Evolutionary conservation across 2,888 invertebrate genomes (phyloP).

Genomic region (Alloscopus bannaensis): DNA sequence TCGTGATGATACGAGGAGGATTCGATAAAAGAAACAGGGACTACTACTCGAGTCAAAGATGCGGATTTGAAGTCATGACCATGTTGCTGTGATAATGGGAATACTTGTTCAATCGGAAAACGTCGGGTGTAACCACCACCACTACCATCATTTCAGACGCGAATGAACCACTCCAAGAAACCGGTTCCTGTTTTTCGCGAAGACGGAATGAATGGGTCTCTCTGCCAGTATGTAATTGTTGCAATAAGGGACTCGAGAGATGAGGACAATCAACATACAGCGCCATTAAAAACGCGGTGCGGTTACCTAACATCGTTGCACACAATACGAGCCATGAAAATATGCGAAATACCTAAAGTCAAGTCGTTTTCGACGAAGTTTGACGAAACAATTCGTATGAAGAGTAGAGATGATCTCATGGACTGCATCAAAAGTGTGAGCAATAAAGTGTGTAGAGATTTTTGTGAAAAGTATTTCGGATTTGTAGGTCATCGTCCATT

Average conservation of each 20-base stretch:
- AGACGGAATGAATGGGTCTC: slow-evolving; percentile 24
- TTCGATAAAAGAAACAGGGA: not conserved
- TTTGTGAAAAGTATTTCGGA: slow-evolving; percentile 42
- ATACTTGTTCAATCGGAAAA: slow-evolving; percentile 25
- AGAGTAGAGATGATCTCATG: slow-evolving; percentile 2
- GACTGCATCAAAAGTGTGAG: no score
- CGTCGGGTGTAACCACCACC: slow-evolving; percentile 43
- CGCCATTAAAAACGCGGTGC: not conserved
- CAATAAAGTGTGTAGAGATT: not conserved
- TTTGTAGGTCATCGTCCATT: slow-evolving; percentile 53
- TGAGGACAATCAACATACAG: no score
- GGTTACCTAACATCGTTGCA: slow-evolving; percentile 23
- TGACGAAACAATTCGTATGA: not conserved
- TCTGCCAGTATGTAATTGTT: not conserved
- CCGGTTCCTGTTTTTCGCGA: slow-evolving; percentile 29
- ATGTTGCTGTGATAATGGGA: slow-evolving; percentile 2
- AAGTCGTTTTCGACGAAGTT: no score
- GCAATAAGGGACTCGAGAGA: no score
- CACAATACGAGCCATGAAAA: not conserved
- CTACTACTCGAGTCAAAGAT: slow-evolving; percentile 22
- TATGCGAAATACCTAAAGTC: no score
- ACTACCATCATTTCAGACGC: not conserved
- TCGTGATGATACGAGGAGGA: slow-evolving; percentile 7
- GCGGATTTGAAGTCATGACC: slow-evolving; percentile 44
- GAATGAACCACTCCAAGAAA: slow-evolving; percentile 41